phyloP scores from a whole-genome alignment of 2,888 invertebrate species.

The Salpingus planirostris region DNA sequence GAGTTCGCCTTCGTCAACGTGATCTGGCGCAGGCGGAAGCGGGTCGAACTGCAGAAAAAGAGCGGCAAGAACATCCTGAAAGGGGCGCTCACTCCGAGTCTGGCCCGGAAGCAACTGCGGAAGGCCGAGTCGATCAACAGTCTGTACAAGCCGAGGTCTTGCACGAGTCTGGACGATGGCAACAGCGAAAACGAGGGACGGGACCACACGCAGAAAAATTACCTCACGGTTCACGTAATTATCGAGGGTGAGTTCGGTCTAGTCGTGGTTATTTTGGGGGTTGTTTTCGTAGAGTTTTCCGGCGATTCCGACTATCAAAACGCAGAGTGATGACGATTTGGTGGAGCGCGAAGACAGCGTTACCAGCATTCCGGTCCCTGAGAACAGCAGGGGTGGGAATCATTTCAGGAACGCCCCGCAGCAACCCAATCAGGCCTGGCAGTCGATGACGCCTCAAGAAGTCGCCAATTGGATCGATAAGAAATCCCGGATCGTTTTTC shows the following conservation, averaged over 20 bases:
- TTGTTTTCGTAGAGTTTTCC: constrained; percentile 41
- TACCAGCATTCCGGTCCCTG: constrained; percentile 27
- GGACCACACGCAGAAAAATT: constrained; percentile 56
- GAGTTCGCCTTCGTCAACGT: constrained; percentile 87
- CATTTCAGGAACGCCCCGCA: too few relatives aligned
- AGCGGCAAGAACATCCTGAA: constrained; percentile 72
- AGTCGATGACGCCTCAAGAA: constrained; percentile 81
- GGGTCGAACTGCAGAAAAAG: constrained; percentile 30
- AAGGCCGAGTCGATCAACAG: constrained; percentile 52
- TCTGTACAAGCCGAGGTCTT: constrained; percentile 62
- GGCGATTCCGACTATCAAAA: constrained; percentile 60
- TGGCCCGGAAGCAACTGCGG: constrained; percentile 62
- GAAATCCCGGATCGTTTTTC: constrained; percentile 68
- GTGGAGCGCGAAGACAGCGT: constrained; percentile 28
- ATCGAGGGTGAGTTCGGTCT: too few relatives aligned
- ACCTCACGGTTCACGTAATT: constrained; percentile 66
- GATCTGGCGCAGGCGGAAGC: constrained; percentile 62
- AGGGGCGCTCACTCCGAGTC: constrained; percentile 70
- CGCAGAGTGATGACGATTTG: constrained; percentile 57
- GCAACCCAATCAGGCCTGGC: constrained; percentile 49
- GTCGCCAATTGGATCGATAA: constrained; percentile 83
- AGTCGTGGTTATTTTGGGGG: too few relatives aligned
- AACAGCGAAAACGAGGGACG: constrained; percentile 38
- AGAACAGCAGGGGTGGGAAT: constrained; percentile 19
- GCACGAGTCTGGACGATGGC: constrained; percentile 58